Evolutionary conservation across 2,797 vertebrate species (phyloP).

Genomic region (Lemur catta): DNA sequence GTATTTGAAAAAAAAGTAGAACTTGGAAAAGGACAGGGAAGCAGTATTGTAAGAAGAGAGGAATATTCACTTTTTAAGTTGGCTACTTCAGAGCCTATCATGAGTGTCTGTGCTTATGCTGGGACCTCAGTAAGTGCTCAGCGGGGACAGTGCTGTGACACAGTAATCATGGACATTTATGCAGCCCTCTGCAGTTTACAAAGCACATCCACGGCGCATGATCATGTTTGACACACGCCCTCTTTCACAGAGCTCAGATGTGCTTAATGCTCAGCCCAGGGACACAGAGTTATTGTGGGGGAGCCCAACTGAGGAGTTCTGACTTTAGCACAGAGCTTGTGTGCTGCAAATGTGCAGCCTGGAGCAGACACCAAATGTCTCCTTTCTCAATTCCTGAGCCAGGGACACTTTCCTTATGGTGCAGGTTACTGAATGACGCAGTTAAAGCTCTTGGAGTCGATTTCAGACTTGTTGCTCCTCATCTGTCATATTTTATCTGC

Average conservation of each 20-base stretch:
- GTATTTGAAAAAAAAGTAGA: neutral
- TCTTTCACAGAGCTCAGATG: neutral
- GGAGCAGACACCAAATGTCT: slow-evolving; percentile 28
- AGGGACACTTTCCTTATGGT: neutral
- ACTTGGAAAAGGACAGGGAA: neutral
- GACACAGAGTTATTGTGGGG: neutral
- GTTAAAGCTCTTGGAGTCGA: slow-evolving; percentile 5
- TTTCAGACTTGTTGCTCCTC: slow-evolving; percentile 42
- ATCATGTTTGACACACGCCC: neutral
- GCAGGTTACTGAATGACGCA: neutral
- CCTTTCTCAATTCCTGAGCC: slow-evolving; percentile 41
- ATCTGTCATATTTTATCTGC: slow-evolving; percentile 29
- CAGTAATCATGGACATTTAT: neutral
- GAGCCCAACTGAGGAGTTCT: neutral
- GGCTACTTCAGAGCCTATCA: neutral
- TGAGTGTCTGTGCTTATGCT: neutral
- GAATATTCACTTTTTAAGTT: neutral
- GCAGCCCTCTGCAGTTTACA: slow-evolving; percentile 32
- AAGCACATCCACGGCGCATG: neutral
- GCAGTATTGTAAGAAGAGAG: neutral
- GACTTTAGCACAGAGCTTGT: slow-evolving; percentile 8
- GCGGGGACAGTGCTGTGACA: neutral
- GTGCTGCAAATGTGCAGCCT: slow-evolving; percentile 23
- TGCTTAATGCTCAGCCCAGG: neutral
- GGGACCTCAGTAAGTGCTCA: neutral